These are phyloP conservation scores for Epicauta chinensis DNA, from an alignment of 1,140 invertebrate genomes.

Conservation along the genomic window DNA sequence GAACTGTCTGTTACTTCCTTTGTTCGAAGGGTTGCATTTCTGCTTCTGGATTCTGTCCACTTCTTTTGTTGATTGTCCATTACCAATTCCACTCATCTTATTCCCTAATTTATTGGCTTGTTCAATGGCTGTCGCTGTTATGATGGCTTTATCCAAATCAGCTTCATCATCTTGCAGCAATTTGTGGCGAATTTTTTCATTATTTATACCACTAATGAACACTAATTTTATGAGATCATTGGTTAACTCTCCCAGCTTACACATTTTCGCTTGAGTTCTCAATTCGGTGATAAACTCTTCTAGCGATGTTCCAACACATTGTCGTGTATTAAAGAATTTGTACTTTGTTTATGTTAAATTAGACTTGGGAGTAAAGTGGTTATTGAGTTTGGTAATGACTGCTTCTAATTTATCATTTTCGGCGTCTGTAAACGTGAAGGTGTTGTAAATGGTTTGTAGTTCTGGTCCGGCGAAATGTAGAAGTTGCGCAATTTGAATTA, in stretches of 20 bases:
- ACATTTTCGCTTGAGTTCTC: conserved; percentile 10
- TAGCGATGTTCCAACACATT: neutral
- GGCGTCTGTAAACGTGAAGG: conserved; percentile 5
- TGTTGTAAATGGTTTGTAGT: conserved; percentile 8
- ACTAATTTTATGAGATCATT: conserved; percentile 15
- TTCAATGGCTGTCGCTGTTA: conserved; percentile 18
- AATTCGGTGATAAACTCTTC: conserved; percentile 20
- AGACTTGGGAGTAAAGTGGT: conserved; percentile 7
- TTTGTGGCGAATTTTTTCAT: conserved; percentile 22
- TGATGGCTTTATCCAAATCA: conserved; percentile 25
- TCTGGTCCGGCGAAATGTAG: conserved; percentile 11
- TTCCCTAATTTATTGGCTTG: too few relatives aligned
- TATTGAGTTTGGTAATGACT: conserved; percentile 14
- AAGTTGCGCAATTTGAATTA: conserved; percentile 7
- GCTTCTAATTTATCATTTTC: conserved; percentile 12
- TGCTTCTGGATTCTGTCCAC: conserved; percentile 1
- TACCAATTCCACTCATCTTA: too few relatives aligned
- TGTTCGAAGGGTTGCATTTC: too few relatives aligned
- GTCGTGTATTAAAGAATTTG: conserved; percentile 15
- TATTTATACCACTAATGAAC: conserved; percentile 20
- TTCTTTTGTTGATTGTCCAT: conserved; percentile 14
- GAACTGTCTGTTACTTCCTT: too few relatives aligned
- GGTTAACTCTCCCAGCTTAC: conserved; percentile 16
- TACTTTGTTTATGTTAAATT: conserved; percentile 15
- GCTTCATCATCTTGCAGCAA: conserved; percentile 27